A percentile compares a stretch with the other conserved stretches of the same genome.
Conservation (phyloP, 2,888 invertebrate species). For the Caenorhabditis sp. region DNA sequence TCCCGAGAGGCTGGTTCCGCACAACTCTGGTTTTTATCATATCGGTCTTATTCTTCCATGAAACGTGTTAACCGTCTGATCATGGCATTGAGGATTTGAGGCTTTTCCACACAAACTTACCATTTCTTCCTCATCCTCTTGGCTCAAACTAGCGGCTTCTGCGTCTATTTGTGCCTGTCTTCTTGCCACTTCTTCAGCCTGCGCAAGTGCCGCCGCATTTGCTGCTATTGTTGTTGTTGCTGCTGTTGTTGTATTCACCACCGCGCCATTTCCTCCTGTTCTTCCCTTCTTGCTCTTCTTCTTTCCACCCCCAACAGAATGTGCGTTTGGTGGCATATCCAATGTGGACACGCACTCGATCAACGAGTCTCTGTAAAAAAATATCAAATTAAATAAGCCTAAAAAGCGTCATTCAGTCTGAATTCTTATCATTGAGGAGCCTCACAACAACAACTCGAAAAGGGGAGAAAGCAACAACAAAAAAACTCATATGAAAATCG, state of each 20-base stretch:
- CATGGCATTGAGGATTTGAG: too few relatives aligned
- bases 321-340: constrained; percentile 47
- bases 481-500: neutral
- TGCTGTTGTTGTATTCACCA: neutral
- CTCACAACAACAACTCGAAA: neutral
- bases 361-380: neutral
- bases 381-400: neutral
- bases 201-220: neutral
- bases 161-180: neutral
- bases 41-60: too few relatives aligned
- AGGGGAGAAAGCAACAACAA: neutral
- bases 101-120: too few relatives aligned
- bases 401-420: neutral
- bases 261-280: too few relatives aligned
- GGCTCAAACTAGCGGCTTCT: neutral
- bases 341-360: constrained; percentile 14
- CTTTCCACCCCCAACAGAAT: constrained; percentile 26
- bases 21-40: too few relatives aligned
- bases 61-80: too few relatives aligned
- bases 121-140: neutral
- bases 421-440: too few relatives aligned
- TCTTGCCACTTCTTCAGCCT: neutral
- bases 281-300: constrained; percentile 45
- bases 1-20: too few relatives aligned
- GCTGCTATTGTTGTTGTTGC: neutral